A percentile compares a stretch with the other conserved stretches of the same genome.
Evolutionary conservation across 2,888 invertebrate genomes (phyloP).

Genomic region (Callimorpha dominula): DNA sequence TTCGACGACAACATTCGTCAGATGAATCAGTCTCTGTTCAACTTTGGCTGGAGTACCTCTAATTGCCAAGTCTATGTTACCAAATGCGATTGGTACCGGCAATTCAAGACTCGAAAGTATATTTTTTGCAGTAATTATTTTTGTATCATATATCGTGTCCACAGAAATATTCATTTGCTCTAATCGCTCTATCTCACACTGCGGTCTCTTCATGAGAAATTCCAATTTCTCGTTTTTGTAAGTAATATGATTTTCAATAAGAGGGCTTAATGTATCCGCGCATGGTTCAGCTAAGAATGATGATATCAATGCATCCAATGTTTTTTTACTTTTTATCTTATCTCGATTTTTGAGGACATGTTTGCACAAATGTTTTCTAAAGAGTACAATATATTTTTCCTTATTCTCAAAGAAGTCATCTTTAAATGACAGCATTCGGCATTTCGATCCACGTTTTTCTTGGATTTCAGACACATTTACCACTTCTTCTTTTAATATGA

Average conservation of each 20-base stretch:
- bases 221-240: slow-evolving; percentile 24
- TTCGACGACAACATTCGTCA: slow-evolving; percentile 13
- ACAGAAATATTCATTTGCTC: slow-evolving; percentile 14
- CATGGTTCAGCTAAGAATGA: slow-evolving; percentile 14
- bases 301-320: slow-evolving; percentile 3
- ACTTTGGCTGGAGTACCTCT: slow-evolving; percentile 14
- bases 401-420: slow-evolving; percentile 27
- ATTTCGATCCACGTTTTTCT: slow-evolving; percentile 15
- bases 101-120: slow-evolving; percentile 14
- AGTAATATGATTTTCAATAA: slow-evolving; percentile 29
- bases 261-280: slow-evolving; percentile 16
- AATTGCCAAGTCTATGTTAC: slow-evolving; percentile 35
- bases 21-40: slow-evolving; percentile 17
- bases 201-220: slow-evolving; percentile 16
- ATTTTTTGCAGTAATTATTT: slow-evolving; percentile 20
- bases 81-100: slow-evolving; percentile 35
- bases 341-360: slow-evolving; percentile 1
- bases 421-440: slow-evolving; percentile 21
- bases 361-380: slow-evolving; percentile 11
- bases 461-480: slow-evolving; percentile 25
- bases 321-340: neutral
- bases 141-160: slow-evolving; percentile 22
- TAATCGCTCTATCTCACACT: slow-evolving; percentile 11
- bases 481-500: slow-evolving; percentile 26
- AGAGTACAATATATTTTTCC: slow-evolving; percentile 20